Base-by-base conservation (phyloP, 1,140 invertebrate species). In the Pectinophora gossypiella region DNA sequence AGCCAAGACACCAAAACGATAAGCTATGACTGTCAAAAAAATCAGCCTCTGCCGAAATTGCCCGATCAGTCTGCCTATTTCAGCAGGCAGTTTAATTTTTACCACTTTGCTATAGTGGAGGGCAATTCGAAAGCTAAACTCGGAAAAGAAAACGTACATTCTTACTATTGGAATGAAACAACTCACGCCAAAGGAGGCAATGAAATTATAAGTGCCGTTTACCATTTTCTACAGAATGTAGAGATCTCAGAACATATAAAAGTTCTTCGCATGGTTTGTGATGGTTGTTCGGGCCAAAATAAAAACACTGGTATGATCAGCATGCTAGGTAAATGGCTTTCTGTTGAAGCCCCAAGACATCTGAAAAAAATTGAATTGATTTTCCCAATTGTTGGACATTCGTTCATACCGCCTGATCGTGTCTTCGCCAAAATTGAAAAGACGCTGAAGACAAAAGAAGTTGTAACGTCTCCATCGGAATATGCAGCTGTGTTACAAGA, bases 61-160 rank as follows among this genome's bases (percentile, higher is more conserved):
- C 72, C 64, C 7, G 72, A 80, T 47, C 76, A 80, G 52, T 45
- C 40, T 23, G 60, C 67, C 1, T 80, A 77, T 61, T 80, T 74
- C 38, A 51, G 51, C n/a, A 20, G 68, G 6, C 72, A 84, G 53
- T 48, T 81, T 6, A 67, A 71, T 54, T 50, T 75, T 19, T 75
- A 71, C 38, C 76, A 75, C 53, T n/a, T n/a, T 78, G n/a, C n/a
- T n/a, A n/a, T n/a, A n/a, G n/a, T n/a, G n/a, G n/a, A n/a, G n/a
- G n/a, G n/a, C n/a, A n/a, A n/a, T n/a, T n/a, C n/a, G n/a, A n/a
- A n/a, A n/a, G n/a, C n/a, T n/a, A n/a, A n/a, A n/a, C n/a, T n/a
- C n/a, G n/a, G n/a, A n/a, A n/a, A n/a, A n/a, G n/a, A n/a, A n/a
- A n/a, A n/a, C 51, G 59, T 69, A 18, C 54, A 55, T 59, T 60